phyloP scores from a whole-genome alignment of 2,888 invertebrate genomes.

The Antheraea yamamai region DNA sequence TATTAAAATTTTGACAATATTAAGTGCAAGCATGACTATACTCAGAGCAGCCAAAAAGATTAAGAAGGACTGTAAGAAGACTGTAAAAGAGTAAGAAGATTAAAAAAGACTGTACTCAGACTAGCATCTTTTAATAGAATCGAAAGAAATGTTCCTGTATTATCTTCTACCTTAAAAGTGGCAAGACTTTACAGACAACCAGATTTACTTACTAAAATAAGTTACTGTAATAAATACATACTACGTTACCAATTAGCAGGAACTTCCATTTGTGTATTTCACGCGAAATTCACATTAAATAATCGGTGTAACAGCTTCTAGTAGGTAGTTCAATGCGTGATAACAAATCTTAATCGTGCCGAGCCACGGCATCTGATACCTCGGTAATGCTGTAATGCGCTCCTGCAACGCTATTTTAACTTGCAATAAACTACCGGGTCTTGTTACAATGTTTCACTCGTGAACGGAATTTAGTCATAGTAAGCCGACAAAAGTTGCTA shows the following conservation, averaged over 20 bases:
- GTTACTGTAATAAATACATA: not conserved
- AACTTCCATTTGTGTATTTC: conserved; percentile 24
- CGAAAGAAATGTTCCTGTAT: not conserved
- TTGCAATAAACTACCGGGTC: conserved; percentile 33
- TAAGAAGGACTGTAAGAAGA: no score
- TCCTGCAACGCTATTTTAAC: conserved; percentile 63
- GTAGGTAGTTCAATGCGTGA: conserved; percentile 34
- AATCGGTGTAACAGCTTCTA: conserved; percentile 33
- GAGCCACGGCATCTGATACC: conserved; percentile 71
- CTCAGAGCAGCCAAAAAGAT: no score
- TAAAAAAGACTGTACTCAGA: no score
- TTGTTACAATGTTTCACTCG: conserved; percentile 14
- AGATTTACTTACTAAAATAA: not conserved
- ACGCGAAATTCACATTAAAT: conserved; percentile 26
- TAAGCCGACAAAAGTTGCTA: not conserved
- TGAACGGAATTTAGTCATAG: conserved; percentile 13
- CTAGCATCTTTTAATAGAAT: no score
- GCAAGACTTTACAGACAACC: not conserved
- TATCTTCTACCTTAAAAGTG: not conserved
- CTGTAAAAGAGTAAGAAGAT: no score
- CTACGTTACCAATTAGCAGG: not conserved
- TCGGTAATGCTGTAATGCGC: conserved; percentile 54
- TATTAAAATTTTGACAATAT: no score
- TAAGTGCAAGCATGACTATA: no score
- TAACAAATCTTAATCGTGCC: conserved; percentile 76